Conservation (phyloP, 2,113 vertebrate genomes). For the Neolamprologus fasciatus region DNA sequence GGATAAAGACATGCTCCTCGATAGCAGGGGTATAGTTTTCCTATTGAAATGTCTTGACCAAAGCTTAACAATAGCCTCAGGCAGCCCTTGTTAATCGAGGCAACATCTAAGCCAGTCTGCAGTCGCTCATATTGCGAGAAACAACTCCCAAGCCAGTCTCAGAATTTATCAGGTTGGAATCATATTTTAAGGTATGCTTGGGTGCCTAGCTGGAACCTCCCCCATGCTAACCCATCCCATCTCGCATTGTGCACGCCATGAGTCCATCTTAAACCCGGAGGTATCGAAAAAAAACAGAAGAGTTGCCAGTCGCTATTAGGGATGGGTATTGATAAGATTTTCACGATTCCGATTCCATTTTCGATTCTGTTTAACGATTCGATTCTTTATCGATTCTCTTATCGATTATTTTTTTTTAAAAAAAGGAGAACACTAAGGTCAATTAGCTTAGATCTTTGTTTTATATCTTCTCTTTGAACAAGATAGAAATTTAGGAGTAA, state of each 20-base stretch:
- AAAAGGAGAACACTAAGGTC: too few relatives aligned
- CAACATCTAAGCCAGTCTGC: background rate
- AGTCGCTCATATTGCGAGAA: background rate
- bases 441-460: too few relatives aligned
- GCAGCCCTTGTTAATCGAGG: background rate
- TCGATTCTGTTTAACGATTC: too few relatives aligned
- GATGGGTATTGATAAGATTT: too few relatives aligned
- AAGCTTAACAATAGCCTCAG: background rate
- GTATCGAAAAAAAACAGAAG: background rate
- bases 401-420: too few relatives aligned
- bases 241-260: background rate
- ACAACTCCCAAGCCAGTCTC: background rate
- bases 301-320: background rate
- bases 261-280: fast-evolving
- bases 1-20: too few relatives aligned
- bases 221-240: background rate
- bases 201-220: background rate
- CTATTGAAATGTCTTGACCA: background rate
- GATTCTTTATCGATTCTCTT: too few relatives aligned
- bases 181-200: background rate
- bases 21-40: background rate
- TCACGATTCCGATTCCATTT: too few relatives aligned
- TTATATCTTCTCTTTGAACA: too few relatives aligned
- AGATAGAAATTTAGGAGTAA: too few relatives aligned
- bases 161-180: fast-evolving